Evolutionary conservation across 2,113 vertebrate species (phyloP).

Genomic region (Mandrillus leucophaeus): DNA sequence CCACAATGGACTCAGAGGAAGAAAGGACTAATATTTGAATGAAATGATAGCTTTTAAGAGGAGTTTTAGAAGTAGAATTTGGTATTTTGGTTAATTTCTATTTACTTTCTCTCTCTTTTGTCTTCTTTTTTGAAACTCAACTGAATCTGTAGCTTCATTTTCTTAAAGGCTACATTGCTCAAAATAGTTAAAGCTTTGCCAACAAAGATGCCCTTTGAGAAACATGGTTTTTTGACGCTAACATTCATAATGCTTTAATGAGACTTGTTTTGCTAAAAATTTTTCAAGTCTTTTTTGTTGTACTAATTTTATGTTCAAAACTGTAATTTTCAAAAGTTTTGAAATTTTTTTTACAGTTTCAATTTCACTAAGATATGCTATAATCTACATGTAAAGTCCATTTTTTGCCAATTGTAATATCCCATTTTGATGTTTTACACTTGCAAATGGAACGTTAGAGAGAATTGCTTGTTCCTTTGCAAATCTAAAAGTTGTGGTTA

Average conservation of each 20-base stretch:
- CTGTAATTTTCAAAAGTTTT: slow-evolving; percentile 13
- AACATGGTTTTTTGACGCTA: neutral
- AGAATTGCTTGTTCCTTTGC: neutral
- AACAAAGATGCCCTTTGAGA: neutral
- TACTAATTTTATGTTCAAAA: neutral
- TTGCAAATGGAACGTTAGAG: neutral
- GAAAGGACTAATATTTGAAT: neutral
- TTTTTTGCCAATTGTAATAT: neutral
- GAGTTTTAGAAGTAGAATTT: neutral
- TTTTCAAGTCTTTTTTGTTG: neutral
- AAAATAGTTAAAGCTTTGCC: neutral
- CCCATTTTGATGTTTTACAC: neutral
- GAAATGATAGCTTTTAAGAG: neutral
- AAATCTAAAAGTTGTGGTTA: neutral
- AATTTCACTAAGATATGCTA: neutral
- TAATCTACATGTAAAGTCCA: neutral
- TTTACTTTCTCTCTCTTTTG: neutral
- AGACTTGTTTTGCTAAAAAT: neutral
- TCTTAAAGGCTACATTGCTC: neutral
- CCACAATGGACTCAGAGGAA: neutral
- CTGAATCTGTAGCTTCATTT: neutral
- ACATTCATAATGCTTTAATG: neutral
- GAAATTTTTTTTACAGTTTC: neutral
- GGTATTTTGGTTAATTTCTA: neutral
- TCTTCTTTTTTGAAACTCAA: neutral